Percentiles rank a stretch among this genome's conserved stretches.
Evolutionary conservation across 2,797 vertebrate genomes (phyloP).

Genomic region (Coranthus polyacanthus): DNA sequence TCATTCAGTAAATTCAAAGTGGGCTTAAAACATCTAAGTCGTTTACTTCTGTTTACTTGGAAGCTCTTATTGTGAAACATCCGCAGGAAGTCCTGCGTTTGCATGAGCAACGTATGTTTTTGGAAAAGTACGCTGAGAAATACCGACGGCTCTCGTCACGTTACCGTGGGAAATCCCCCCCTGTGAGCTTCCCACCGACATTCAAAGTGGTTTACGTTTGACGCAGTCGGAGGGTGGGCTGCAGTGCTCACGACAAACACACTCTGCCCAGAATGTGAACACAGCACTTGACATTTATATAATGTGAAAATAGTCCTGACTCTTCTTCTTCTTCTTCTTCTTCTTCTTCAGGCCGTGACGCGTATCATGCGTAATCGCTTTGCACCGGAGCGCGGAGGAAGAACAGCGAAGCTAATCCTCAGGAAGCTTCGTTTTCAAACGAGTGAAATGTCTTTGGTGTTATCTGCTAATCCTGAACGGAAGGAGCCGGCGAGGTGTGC

Average conservation of each 20-base stretch:
- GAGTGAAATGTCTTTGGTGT: background rate
- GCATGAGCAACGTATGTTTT: no score
- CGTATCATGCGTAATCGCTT: no score
- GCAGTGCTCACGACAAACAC: conserved; percentile 5
- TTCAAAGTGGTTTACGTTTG: conserved; percentile 29
- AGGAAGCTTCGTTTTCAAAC: no score
- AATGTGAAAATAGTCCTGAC: conserved; percentile 9
- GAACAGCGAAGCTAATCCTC: no score
- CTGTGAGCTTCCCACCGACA: conserved; percentile 39
- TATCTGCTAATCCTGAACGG: background rate
- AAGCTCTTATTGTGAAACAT: no score
- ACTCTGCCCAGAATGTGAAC: conserved; percentile 30
- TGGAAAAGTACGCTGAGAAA: no score
- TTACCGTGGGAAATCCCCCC: conserved; percentile 19
- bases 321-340: background rate
- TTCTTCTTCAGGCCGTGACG: no score
- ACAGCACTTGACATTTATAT: conserved; percentile 46
- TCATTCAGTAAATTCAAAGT: background rate
- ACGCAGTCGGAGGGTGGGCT: conserved; percentile 16
- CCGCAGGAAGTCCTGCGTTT: no score
- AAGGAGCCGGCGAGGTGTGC: no score
- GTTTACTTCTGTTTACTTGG: no score
- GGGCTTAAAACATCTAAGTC: no score
- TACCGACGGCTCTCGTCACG: background rate
- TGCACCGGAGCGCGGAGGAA: background rate